Evolutionary conservation across 2,113 vertebrate species (phyloP).

Genomic region (Pygoscelis adeliae): DNA sequence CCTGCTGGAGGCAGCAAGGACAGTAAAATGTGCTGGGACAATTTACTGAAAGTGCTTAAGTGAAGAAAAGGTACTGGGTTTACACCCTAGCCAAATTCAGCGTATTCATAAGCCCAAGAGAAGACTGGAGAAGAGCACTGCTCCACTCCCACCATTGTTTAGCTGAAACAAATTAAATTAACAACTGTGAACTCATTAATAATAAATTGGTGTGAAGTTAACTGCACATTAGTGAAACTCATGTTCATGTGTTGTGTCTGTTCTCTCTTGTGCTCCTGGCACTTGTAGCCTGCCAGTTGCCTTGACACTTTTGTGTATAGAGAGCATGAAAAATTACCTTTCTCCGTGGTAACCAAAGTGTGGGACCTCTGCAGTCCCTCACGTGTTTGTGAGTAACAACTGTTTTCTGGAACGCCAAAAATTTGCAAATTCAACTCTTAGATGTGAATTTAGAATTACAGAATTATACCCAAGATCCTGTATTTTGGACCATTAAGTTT

Average conservation of each 20-base stretch:
- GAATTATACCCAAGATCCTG: neutral
- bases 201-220: neutral
- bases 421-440: neutral
- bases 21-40: neutral
- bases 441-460: neutral
- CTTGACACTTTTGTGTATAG: neutral
- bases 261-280: neutral
- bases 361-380: neutral
- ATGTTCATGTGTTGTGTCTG: neutral
- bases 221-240: neutral
- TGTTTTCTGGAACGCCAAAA: neutral
- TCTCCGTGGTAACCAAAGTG: neutral
- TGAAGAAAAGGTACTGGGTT: neutral
- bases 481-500: neutral
- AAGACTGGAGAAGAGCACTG: neutral
- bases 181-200: neutral
- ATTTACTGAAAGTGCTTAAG: neutral
- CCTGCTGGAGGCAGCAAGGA: neutral
- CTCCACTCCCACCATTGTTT: neutral
- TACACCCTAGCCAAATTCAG: neutral
- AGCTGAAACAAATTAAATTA: neutral
- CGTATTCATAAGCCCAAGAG: neutral
- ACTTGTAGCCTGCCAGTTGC: neutral
- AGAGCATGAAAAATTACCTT: neutral
- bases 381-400: neutral